phyloP scores from a whole-genome alignment of 2,888 invertebrate species.

The Sabatieria punctata region DNA sequence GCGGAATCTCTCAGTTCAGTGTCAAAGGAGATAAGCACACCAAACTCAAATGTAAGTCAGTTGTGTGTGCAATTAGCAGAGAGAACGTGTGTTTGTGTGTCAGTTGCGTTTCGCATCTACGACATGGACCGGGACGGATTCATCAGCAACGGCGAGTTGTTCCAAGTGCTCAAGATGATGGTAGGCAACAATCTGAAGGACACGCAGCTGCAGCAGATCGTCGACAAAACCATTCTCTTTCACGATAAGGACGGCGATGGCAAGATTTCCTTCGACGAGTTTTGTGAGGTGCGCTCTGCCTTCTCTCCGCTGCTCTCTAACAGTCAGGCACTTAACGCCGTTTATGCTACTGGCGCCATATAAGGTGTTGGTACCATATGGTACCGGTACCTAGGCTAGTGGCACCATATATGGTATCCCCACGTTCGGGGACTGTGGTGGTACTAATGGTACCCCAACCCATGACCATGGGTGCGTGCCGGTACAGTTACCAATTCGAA shows the following conservation, averaged over 20 bases:
- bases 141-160: constrained; percentile 87
- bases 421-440: too few species aligned
- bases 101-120: constrained; percentile 95
- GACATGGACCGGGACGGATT: constrained; percentile 99
- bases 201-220: constrained; percentile 97
- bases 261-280: constrained; percentile 96
- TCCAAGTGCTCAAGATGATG: constrained; percentile 26
- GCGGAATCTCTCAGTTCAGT: constrained; percentile 97
- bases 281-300: constrained; percentile 57
- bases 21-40: constrained; percentile 98
- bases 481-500: too few species aligned
- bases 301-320: not conserved
- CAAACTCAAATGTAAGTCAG: constrained; percentile 57
- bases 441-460: too few species aligned
- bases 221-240: constrained; percentile 97
- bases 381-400: too few species aligned
- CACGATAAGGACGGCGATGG: constrained; percentile 98
- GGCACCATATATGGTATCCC: too few species aligned
- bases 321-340: too few species aligned
- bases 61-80: not conserved
- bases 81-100: not conserved
- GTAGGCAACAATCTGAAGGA: constrained; percentile 99
- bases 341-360: too few species aligned
- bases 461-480: too few species aligned
- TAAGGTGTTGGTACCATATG: too few species aligned